phyloP scores from a whole-genome alignment of 2,113 vertebrate genomes.

The Elephantulus edwardii region DNA sequence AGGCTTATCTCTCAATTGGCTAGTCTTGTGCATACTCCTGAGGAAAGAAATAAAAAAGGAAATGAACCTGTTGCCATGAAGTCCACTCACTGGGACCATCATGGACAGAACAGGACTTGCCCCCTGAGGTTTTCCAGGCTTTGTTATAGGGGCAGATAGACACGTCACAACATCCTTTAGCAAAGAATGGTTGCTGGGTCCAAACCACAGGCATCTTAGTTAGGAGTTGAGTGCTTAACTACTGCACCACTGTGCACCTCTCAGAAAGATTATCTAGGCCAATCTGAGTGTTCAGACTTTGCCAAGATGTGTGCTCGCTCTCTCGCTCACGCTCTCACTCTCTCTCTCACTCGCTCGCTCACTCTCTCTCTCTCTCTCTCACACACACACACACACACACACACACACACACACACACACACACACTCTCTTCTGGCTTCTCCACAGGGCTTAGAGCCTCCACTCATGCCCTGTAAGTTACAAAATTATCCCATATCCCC shows the following conservation, averaged over 20 bases:
- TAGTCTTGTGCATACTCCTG: neutral
- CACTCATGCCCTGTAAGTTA: neutral
- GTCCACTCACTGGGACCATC: neutral
- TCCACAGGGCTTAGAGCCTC: neutral
- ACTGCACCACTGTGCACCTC: neutral
- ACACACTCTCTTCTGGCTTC: neutral
- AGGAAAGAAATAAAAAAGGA: too few species aligned
- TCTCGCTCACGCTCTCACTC: neutral
- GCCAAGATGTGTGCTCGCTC: neutral
- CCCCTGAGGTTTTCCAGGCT: neutral
- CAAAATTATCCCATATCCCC: rapidly evolving
- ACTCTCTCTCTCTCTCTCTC: too few species aligned
- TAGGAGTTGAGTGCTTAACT: too few species aligned
- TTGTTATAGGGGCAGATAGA: neutral
- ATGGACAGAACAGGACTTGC: too few species aligned
- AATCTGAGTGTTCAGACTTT: too few species aligned
- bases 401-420: too few species aligned
- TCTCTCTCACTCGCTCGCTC: too few species aligned
- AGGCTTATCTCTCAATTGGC: too few species aligned
- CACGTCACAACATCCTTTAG: neutral
- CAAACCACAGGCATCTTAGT: too few species aligned
- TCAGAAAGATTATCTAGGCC: rapidly evolving
- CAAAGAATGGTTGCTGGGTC: too few species aligned
- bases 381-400: too few species aligned
- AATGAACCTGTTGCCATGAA: neutral